Evolutionary conservation across 2,888 invertebrate species (phyloP), one percentile per base, ranked within the genome.

Genomic region (Plebejus melissa): DNA sequence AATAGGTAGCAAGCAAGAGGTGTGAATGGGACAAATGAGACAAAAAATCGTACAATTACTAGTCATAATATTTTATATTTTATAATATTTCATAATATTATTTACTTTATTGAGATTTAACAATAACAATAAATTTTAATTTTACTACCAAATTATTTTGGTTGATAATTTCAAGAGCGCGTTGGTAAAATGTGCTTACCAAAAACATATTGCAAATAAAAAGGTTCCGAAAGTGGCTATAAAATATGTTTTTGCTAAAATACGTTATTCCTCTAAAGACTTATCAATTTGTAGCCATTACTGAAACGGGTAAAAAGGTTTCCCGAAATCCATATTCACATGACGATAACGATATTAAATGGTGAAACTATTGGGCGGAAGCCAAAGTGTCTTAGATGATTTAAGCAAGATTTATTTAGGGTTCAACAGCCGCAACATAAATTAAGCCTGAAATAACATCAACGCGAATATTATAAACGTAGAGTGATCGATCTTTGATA

Each of bases 351-450:
- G 38, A 58, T 60, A 74, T 74, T 74, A 74, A 58, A 74, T 74
- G 74, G 36, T 38, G n/a, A 41, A 74, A 74, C 74, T 28, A 74
- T 74, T 74, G 74, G 74, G 74, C 38, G 22, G 57, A 60, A 60
- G 74, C 74, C 74, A 60, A 74, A 74, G 50, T 54, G 32, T 54
- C 72, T 72, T 28, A 72, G 54, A 50, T 72, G 54, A 72, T 54
- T 72, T 32, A 72, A 28, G 54, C 50, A 50, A 50, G 72, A 72
- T 72, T 54, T 72, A 72, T 72, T 22, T 54, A 28, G 54, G 72
- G 54, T 50, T 54, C 50, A 54, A 32, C 32, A 28, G 6, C 54
- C 72, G 28, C 54, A 32, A 72, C 28, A 57, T 41, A 75, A 50
- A n/a, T 38, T n/a, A 54, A 36, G 2, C 28, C n/a, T 41, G 41